Conservation (phyloP, 2,888 invertebrate genomes). For the Troglohyphantes excavatus region DNA sequence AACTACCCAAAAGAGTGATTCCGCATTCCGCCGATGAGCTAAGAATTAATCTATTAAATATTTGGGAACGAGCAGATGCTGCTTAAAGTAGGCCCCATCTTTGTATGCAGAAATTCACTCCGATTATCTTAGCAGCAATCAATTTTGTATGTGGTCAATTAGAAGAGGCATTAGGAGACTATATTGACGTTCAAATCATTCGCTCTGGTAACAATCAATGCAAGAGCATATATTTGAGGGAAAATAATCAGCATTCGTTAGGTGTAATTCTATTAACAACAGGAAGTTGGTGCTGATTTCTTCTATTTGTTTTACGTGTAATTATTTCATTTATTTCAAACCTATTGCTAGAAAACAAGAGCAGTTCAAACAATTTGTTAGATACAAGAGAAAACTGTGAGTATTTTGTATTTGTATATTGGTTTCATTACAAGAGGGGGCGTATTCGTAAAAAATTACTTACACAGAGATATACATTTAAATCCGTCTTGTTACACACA, state of each 20-base stretch:
- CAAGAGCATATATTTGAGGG: background rate
- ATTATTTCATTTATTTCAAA: no score
- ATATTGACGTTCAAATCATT: slow-evolving; percentile 52
- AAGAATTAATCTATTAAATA: slow-evolving; percentile 68
- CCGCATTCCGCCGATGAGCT: slow-evolving; percentile 55
- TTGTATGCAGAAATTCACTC: slow-evolving; percentile 43
- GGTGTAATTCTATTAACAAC: slow-evolving; percentile 17
- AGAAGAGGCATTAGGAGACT: slow-evolving; percentile 47
- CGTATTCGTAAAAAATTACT: no score
- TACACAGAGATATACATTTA: no score
- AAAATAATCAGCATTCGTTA: background rate
- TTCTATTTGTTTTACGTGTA: background rate
- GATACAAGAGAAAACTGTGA: no score
- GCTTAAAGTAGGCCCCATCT: slow-evolving; percentile 52
- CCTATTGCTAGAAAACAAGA: no score
- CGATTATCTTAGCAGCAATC: slow-evolving; percentile 35
- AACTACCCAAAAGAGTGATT: slow-evolving; percentile 37
- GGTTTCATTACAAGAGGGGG: no score
- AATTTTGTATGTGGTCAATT: slow-evolving; percentile 70
- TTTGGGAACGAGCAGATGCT: slow-evolving; percentile 63
- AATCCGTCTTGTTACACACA: no score
- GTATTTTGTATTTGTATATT: no score
- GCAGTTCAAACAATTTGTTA: no score
- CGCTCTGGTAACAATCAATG: slow-evolving; percentile 39
- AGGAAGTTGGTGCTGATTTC: slow-evolving; percentile 12